A percentile compares a stretch with the other conserved stretches of the same genome.
Conservation (phyloP, 2,888 invertebrate genomes). For the Mesoligia furuncula region DNA sequence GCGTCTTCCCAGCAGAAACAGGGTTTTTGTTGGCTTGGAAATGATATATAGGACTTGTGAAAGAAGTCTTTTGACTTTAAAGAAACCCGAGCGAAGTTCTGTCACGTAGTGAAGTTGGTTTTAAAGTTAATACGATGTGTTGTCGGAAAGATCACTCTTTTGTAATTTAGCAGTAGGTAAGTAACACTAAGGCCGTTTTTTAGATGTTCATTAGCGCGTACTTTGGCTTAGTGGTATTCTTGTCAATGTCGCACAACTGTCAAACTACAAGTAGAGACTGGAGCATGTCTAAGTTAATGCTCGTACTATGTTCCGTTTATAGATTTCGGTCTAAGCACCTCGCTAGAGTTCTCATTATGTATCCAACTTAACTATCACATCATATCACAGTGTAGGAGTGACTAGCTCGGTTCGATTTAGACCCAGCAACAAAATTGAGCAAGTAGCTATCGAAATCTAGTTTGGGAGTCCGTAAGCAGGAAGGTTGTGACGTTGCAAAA, state of each 20-base stretch:
- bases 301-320: not conserved
- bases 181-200: not conserved
- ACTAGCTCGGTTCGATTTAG: not conserved
- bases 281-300: not conserved
- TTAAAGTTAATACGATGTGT: not conserved
- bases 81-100: not conserved
- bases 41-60: not conserved
- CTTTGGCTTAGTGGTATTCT: not conserved
- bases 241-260: not conserved
- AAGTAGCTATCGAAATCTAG: not conserved
- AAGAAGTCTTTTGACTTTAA: not conserved
- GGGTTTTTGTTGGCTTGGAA: too few species aligned
- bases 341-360: not conserved
- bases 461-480: not conserved
- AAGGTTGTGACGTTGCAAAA: too few species aligned
- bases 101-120: not conserved
- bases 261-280: not conserved
- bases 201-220: not conserved
- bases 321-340: not conserved
- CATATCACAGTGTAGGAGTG: not conserved
- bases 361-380: not conserved
- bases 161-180: not conserved
- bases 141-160: not conserved
- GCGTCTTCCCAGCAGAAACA: not conserved
- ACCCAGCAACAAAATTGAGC: not conserved